Evolutionary conservation across 2,888 invertebrate genomes (phyloP).

Genomic region (Agrenia bidenticulata): DNA sequence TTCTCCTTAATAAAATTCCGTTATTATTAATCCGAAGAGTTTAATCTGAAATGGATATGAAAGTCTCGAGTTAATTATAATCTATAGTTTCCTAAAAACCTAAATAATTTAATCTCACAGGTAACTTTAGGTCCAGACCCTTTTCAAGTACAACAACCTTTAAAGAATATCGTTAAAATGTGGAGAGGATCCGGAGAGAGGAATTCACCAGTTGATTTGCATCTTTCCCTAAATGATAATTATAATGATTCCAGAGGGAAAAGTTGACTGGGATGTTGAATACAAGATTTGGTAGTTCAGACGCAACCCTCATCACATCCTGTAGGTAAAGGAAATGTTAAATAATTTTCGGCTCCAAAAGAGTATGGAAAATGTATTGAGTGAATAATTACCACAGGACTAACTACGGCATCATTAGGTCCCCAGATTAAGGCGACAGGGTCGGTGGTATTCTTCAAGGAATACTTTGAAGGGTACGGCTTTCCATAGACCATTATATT

Average conservation of each 20-base stretch:
- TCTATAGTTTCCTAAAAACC: no score
- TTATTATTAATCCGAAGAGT: no score
- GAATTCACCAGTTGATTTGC: slow-evolving; percentile 55
- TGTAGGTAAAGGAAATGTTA: no score
- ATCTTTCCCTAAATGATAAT: slow-evolving; percentile 58
- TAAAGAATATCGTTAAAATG: no score
- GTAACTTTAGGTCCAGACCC: no score
- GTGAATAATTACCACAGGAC: slow-evolving; percentile 43
- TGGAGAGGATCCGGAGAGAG: slow-evolving; percentile 50
- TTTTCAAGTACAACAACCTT: no score
- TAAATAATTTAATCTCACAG: no score
- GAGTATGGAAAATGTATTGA: no score
- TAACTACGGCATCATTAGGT: slow-evolving; percentile 58
- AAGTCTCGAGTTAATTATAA: no score
- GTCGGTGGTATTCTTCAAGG: slow-evolving; percentile 48
- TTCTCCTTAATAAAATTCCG: no score
- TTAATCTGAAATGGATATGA: no score
- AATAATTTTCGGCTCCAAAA: no score
- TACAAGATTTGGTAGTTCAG: slow-evolving; percentile 51
- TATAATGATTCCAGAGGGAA: slow-evolving; percentile 57
- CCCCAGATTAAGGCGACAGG: slow-evolving; percentile 54
- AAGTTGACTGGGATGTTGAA: slow-evolving; percentile 47
- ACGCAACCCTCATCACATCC: slow-evolving; percentile 50
- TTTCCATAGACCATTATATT: slow-evolving; percentile 50
- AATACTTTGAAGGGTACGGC: slow-evolving; percentile 50